A percentile compares a stretch with the other conserved stretches of the same genome.
Conservation (phyloP, 2,797 vertebrate species). For the Aselliscus stoliczkanus region DNA sequence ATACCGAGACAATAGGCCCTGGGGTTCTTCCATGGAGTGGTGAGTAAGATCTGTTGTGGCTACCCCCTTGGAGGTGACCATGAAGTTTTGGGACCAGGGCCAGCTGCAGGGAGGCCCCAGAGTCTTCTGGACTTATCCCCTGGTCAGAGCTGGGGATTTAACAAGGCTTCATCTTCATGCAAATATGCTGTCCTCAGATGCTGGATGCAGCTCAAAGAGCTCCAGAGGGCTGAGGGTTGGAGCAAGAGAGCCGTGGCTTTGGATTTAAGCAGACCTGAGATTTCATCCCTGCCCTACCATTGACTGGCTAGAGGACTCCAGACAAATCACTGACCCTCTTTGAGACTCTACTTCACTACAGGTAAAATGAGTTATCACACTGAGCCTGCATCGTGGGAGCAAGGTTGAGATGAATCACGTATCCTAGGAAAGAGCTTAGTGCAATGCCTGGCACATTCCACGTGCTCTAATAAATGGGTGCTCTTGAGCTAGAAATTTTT, state of each 20-base stretch:
- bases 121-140: background rate
- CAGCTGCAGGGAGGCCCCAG: background rate
- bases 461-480: constrained; percentile 55
- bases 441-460: constrained; percentile 43
- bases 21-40: background rate
- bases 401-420: background rate
- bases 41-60: background rate
- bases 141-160: background rate
- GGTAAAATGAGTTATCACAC: background rate
- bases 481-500: constrained; percentile 62
- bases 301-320: background rate
- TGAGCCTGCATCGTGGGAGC: background rate
- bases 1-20: background rate
- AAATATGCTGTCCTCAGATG: background rate
- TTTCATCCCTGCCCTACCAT: background rate
- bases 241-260: background rate
- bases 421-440: background rate
- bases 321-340: background rate
- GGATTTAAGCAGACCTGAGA: background rate
- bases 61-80: background rate
- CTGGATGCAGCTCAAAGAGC: background rate
- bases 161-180: background rate
- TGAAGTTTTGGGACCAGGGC: background rate
- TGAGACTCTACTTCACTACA: background rate
- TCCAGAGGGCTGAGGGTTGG: background rate